A percentile compares a stretch with the other conserved stretches of the same genome.
These are phyloP conservation scores for Lasioglossum villosulum DNA, from an alignment of 2,888 invertebrate genomes.

Conservation along the genomic window DNA sequence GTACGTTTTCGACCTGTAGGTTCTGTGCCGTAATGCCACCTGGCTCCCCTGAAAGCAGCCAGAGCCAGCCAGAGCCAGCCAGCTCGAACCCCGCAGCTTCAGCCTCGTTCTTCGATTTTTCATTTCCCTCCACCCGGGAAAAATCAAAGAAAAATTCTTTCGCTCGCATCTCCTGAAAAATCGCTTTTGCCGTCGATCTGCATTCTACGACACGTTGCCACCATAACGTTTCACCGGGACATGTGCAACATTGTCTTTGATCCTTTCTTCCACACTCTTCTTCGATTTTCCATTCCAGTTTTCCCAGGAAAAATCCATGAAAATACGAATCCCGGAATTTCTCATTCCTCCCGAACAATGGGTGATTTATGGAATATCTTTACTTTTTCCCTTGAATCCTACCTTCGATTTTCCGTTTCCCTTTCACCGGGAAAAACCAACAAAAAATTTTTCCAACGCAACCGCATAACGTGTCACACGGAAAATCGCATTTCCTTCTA, in stretches of 20 bases:
- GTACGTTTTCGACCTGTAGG: constrained; percentile 50
- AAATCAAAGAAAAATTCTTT: background rate
- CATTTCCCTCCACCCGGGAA: background rate
- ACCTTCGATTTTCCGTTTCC: background rate
- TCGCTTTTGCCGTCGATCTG: background rate
- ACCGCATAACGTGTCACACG: no score
- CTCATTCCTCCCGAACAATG: background rate
- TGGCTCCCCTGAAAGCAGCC: constrained; percentile 24
- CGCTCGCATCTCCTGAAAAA: background rate
- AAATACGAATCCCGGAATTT: background rate
- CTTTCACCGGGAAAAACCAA: background rate
- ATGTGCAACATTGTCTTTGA: background rate
- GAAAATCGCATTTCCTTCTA: background rate
- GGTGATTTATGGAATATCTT: no score
- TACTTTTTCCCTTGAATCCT: no score
- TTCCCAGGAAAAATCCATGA: background rate
- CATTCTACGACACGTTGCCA: background rate
- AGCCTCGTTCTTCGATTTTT: background rate
- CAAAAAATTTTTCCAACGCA: no score
- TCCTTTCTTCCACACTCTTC: no score
- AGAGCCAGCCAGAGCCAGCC: background rate
- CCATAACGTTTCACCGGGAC: background rate
- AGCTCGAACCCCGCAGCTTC: background rate
- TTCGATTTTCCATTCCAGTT: background rate
- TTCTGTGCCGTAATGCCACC: constrained; percentile 45